phyloP scores from a whole-genome alignment of 2,888 invertebrate genomes.

The Endotricha flammealis region DNA sequence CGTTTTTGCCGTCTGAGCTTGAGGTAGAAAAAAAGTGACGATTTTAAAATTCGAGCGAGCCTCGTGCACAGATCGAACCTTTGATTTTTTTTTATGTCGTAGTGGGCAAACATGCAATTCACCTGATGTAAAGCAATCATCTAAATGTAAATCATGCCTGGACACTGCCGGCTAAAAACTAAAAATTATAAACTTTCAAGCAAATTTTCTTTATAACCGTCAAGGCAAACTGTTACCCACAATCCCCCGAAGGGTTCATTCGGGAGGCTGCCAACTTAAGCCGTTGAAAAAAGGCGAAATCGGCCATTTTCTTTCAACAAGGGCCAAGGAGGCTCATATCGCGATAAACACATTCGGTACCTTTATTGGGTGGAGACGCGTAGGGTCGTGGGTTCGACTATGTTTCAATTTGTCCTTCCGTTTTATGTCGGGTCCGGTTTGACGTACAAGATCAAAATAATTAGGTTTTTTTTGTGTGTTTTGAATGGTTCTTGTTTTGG shows the following conservation, averaged over 20 bases:
- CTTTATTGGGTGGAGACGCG: conserved; percentile 6
- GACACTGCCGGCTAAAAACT: no score
- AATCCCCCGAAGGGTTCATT: not conserved
- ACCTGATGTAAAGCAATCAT: no score
- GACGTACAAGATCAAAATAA: conserved; percentile 36
- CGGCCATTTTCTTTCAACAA: conserved; percentile 7
- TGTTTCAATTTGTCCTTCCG: conserved; percentile 50
- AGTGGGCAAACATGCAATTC: no score
- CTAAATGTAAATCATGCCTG: no score
- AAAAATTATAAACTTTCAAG: no score
- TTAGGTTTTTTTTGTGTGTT: conserved; percentile 40
- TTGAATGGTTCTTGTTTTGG: no score
- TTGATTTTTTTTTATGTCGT: no score
- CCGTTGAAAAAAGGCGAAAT: conserved; percentile 1
- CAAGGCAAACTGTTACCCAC: not conserved
- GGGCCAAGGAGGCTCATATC: not conserved
- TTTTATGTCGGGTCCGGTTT: conserved; percentile 37
- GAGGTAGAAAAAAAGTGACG: not conserved
- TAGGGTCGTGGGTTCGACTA: conserved; percentile 20
- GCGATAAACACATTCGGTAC: conserved; percentile 7
- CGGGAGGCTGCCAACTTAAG: conserved; percentile 1
- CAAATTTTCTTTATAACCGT: no score
- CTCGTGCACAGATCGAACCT: no score
- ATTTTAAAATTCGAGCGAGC: no score
- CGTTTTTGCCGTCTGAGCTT: not conserved